Evolutionary conservation across 2,888 invertebrate genomes (phyloP).

Genomic region (Cacoxenus indagator): DNA sequence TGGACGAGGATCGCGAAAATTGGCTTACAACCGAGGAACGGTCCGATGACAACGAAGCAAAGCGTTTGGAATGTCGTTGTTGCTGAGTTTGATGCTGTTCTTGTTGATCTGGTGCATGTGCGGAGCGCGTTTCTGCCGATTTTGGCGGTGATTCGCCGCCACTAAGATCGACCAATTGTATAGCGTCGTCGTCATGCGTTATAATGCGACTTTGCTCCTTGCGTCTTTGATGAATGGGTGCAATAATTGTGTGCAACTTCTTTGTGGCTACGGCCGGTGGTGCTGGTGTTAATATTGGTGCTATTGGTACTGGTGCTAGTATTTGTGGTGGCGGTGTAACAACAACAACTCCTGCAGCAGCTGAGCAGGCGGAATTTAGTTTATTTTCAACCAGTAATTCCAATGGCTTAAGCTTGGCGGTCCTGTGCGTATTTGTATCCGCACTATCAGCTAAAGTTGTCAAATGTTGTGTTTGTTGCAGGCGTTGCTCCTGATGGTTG

Average conservation of each 20-base stretch:
- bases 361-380: slow-evolving; percentile 57
- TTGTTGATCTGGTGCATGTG: slow-evolving; percentile 13
- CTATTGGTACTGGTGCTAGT: slow-evolving; percentile 30
- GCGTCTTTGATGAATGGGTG: background rate
- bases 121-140: slow-evolving; percentile 22
- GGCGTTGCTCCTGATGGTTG: slow-evolving; percentile 21
- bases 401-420: slow-evolving; percentile 53
- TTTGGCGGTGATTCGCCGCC: slow-evolving; percentile 15
- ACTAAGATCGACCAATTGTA: slow-evolving; percentile 52
- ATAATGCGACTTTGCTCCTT: background rate
- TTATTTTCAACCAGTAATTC: slow-evolving; percentile 62
- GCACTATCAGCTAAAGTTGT: slow-evolving; percentile 19
- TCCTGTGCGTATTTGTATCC: slow-evolving; percentile 33
- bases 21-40: slow-evolving; percentile 31
- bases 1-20: slow-evolving; percentile 44
- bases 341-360: slow-evolving; percentile 10
- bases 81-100: slow-evolving; percentile 30
- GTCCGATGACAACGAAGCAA: background rate
- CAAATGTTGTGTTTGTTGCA: slow-evolving; percentile 35
- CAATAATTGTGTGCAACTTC: background rate
- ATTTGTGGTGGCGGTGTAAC: slow-evolving; percentile 2
- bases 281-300: slow-evolving; percentile 34
- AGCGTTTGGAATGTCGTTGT: slow-evolving; percentile 18
- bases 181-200: slow-evolving; percentile 32
- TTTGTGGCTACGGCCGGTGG: slow-evolving; percentile 15